These are phyloP conservation scores for Porphyrio hochstetteri DNA, from an alignment of 2,113 vertebrate species.

Conservation along the genomic window DNA sequence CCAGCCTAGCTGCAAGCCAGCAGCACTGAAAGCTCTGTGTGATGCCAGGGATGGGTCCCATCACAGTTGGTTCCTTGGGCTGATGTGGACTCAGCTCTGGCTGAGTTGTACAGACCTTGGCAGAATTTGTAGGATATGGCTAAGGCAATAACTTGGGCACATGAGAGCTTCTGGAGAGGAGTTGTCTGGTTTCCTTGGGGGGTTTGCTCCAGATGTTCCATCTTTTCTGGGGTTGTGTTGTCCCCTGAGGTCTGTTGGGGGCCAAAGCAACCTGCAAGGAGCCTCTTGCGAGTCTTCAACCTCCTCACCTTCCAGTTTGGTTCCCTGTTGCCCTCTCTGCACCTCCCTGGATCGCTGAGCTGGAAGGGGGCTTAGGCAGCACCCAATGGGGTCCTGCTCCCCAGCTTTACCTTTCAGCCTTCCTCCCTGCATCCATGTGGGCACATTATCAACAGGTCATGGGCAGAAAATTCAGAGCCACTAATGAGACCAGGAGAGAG, in stretches of 20 bases:
- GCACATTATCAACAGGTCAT: rapidly evolving
- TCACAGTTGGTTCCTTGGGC: not conserved
- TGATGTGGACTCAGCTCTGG: not conserved
- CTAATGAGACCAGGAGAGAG: not conserved
- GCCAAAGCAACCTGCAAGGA: not conserved
- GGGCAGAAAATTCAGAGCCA: not conserved
- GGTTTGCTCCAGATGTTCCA: not conserved
- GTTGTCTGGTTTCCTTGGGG: not conserved
- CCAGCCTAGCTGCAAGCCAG: rapidly evolving
- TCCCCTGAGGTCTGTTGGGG: not conserved
- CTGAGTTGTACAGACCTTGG: not conserved
- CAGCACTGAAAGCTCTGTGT: not conserved
- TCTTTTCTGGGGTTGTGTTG: not conserved
- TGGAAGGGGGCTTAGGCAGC: not conserved
- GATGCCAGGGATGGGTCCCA: too few species aligned
- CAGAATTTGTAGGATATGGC: not conserved
- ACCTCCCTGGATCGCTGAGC: not conserved
- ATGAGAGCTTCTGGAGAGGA: not conserved
- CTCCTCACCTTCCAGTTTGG: not conserved
- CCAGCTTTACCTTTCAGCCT: not conserved
- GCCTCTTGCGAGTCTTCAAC: not conserved
- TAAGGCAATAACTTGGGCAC: not conserved
- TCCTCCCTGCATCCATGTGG: not conserved
- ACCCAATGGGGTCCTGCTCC: not conserved
- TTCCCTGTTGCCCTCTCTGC: not conserved